These are phyloP conservation scores for Drosophila ustulata DNA, from an alignment of 2,888 invertebrate genomes.

Conservation along the genomic window DNA sequence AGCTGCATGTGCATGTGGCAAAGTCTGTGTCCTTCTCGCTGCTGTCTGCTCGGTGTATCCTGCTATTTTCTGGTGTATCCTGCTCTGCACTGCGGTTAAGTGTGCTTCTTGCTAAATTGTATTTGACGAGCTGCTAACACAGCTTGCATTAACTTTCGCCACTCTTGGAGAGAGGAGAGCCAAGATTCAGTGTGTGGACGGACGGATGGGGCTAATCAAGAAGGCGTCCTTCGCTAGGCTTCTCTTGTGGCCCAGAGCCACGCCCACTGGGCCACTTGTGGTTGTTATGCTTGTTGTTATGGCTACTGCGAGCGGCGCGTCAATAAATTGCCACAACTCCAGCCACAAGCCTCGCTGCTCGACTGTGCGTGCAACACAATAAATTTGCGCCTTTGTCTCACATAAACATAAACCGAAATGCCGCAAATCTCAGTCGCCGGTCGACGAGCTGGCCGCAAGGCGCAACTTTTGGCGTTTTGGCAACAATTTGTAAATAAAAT, in stretches of 20 bases:
- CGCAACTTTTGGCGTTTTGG: constrained; percentile 67
- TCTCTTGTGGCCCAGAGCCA: constrained; percentile 8
- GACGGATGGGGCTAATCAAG: constrained; percentile 58
- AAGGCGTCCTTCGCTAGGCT: constrained; percentile 54
- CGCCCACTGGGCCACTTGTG: constrained; percentile 33
- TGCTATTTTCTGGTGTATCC: not conserved
- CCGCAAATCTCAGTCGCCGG: constrained; percentile 73
- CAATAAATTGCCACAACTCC: constrained; percentile 66
- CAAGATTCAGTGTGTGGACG: not conserved
- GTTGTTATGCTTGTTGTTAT: constrained; percentile 17
- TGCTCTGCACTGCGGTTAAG: constrained; percentile 25
- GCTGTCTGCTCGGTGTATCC: not conserved
- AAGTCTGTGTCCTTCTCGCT: not conserved
- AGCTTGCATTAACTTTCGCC: constrained; percentile 50
- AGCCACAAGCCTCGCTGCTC: constrained; percentile 13
- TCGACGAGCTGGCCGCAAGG: constrained; percentile 35
- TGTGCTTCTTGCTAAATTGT: constrained; percentile 57
- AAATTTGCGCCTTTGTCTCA: constrained; percentile 76
- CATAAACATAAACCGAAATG: constrained; percentile 70
- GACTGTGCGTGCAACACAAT: constrained; percentile 58
- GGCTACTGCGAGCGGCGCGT: constrained; percentile 22
- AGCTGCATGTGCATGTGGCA: constrained; percentile 21
- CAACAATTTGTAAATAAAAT: constrained; percentile 83
- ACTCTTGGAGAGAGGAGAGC: constrained; percentile 8
- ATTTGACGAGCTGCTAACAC: constrained; percentile 73